Evolutionary conservation across 2,113 vertebrate species (phyloP), one percentile per base, ranked within the genome.

Genomic region (Monarcha castaneiventris): DNA sequence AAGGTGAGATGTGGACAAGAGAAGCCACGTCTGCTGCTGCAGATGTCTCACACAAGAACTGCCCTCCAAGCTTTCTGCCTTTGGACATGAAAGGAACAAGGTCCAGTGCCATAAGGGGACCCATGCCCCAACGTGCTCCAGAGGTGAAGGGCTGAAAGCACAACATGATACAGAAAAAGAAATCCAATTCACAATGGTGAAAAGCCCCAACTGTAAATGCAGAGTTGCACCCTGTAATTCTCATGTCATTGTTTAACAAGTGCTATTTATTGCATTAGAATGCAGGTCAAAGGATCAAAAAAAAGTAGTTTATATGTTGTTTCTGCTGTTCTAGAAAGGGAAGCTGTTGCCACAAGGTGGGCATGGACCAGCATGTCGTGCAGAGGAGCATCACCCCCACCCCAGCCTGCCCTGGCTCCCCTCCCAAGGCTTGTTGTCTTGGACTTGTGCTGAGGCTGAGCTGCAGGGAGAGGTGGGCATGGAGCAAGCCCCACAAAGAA

Each of bases 361-460:
- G 39, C 58, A 52, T 0, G 1, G 52, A 55, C 48, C 49, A 51
- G 5, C 54, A 32, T 0, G 1, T 30, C 27, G 10, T 97, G 72
- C 96, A 97, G 55, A 87, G 33, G 25, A 98, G 95, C 92, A 90
- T 97, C 12, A 94, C 96, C 2, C 97, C 93, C 3, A 97, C 87
- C 4, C 97, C 84, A 98, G 97, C 91, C 95, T 98, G 33, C 96
- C 95, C 35, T 10, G 8, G 5, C 18, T 79, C 41, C 59, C 20
- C 39, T 91, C 5, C 18, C 21, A 8, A 33, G 54, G 22, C 52
- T n/a, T 23, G 21, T 35, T 64, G 46, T 3, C 27, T 61, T 56
- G 73, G 33, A 9, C 26, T 56, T 23, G 11, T 17, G 51, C 46
- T 56, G 74, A 41, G 15, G 27, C 37, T 44, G 35, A 64, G 74